Evolutionary conservation across 2,113 vertebrate species (phyloP).

Genomic region (Tichodroma muraria): DNA sequence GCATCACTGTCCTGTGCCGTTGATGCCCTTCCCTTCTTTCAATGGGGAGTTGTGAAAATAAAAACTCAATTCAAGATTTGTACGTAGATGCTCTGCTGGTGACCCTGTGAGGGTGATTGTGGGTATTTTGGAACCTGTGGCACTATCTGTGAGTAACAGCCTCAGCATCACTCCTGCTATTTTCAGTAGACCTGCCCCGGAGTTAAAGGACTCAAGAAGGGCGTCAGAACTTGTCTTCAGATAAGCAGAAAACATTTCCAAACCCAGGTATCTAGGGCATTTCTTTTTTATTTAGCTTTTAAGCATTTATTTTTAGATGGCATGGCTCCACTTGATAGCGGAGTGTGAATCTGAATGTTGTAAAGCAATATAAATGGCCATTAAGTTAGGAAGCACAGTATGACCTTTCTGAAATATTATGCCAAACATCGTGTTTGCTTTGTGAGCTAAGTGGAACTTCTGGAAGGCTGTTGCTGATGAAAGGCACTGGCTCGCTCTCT

Average conservation of each 20-base stretch:
- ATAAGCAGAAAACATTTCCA: slow-evolving; percentile 16
- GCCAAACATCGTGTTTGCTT: slow-evolving; percentile 41
- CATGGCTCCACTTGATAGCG: slow-evolving; percentile 2
- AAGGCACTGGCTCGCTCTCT: neutral
- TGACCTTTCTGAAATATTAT: slow-evolving; percentile 54
- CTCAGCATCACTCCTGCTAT: neutral
- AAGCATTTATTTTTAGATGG: slow-evolving; percentile 48
- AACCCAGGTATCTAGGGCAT: slow-evolving; percentile 16
- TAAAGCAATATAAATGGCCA: slow-evolving; percentile 54
- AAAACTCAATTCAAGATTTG: neutral
- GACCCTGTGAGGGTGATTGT: neutral
- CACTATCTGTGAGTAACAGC: neutral
- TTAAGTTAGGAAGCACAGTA: slow-evolving; percentile 42
- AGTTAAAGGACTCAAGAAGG: neutral
- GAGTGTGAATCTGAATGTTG: slow-evolving; percentile 47
- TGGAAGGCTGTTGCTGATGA: slow-evolving; percentile 46
- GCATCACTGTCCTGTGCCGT: neutral
- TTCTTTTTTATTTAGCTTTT: slow-evolving; percentile 14
- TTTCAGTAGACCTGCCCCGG: neutral
- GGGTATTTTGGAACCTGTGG: neutral
- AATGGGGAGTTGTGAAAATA: neutral
- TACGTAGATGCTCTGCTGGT: neutral
- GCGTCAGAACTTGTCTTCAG: neutral
- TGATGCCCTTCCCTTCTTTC: neutral
- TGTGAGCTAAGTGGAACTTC: slow-evolving; percentile 47